Evolutionary conservation across 1,140 invertebrate species (phyloP), one percentile per base, ranked within the genome.

Genomic region (roundworm (Caenorhabditis elegans)): DNA sequence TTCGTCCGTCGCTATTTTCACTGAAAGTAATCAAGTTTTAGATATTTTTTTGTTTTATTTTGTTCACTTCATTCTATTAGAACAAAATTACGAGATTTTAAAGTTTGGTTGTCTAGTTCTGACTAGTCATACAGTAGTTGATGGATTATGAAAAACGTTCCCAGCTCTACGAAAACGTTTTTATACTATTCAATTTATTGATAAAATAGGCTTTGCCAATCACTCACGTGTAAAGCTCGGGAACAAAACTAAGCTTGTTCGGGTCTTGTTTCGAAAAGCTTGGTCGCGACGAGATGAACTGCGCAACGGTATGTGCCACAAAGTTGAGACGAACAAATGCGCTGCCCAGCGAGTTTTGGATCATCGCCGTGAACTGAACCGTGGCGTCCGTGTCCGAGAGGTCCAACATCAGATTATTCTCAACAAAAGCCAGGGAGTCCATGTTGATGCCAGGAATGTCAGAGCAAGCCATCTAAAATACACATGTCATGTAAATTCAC

Each of bases 211-310:
- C n/a, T n/a, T n/a, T n/a, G n/a, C n/a, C n/a, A n/a, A n/a, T n/a
- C n/a, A n/a, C n/a, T n/a, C n/a, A 97, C 95, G 94, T 96, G 90
- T 96, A 98, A 76, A 94, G 94, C 86, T 95, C 93, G 0, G 96
- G 95, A 89, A 97, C 95, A 91, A 98, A 98, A 0, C 95, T 96
- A 0, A 98, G 91, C 13, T 96, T 90, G 85, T 95, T 93, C 15
- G 93, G 94, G 83, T 90, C 90, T 86, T 95, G 94, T 82, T 79
- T 78, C 17, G 85, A 46, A 24, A 84, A 48, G 19, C 85, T 46
- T 46, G 84, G 80, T 34, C 86, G 79, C 24, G 77, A 79, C 8
- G 82, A 85, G 39, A 84, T 83, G 15, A 87, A 91, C 90, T 99
- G 97, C 2, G 95, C 96, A 84, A 99, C 90, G 90, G 97, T 98